These are phyloP conservation scores for Brevimyrus niger DNA, from an alignment of 2,113 vertebrate genomes.

Conservation along the genomic window DNA sequence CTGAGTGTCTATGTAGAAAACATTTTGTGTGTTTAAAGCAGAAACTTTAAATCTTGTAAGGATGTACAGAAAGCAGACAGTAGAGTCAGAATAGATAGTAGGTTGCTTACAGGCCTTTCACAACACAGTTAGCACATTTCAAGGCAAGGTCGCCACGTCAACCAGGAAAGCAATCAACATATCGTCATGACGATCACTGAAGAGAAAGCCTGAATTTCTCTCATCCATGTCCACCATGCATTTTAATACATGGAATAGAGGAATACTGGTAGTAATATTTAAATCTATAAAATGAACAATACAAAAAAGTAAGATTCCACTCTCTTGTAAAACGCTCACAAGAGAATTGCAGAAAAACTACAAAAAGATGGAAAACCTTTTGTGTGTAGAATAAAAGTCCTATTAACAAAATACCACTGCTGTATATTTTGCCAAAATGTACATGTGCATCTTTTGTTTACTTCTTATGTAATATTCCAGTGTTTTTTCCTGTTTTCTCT, in stretches of 20 bases:
- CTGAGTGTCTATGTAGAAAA: slow-evolving; percentile 1
- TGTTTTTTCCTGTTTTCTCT: slow-evolving; percentile 39
- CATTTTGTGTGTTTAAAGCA: slow-evolving; percentile 5
- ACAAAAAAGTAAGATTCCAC: slow-evolving; percentile 14
- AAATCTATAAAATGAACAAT: not conserved
- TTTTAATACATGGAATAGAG: slow-evolving; percentile 9
- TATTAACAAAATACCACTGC: slow-evolving; percentile 56
- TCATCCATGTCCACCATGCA: slow-evolving; percentile 15
- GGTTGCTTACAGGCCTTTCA: slow-evolving; percentile 3
- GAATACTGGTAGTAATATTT: slow-evolving; percentile 5
- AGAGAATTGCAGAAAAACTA: slow-evolving; percentile 52
- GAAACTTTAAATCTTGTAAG: not conserved
- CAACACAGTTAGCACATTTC: slow-evolving; percentile 2
- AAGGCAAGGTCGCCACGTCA: not conserved
- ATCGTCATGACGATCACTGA: slow-evolving; percentile 1
- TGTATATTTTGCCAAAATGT: slow-evolving; percentile 66
- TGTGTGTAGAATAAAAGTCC: slow-evolving; percentile 54
- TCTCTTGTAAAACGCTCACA: slow-evolving; percentile 15
- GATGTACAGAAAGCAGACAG: slow-evolving; percentile 10
- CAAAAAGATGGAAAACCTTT: slow-evolving; percentile 61
- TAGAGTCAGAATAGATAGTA: not conserved
- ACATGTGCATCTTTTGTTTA: slow-evolving; percentile 63
- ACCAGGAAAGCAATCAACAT: slow-evolving; percentile 1
- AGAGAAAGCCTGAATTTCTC: not conserved
- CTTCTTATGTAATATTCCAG: slow-evolving; percentile 46